Base-by-base conservation (phyloP, 2,888 invertebrate species). In the Latrodectus elegans region DNA sequence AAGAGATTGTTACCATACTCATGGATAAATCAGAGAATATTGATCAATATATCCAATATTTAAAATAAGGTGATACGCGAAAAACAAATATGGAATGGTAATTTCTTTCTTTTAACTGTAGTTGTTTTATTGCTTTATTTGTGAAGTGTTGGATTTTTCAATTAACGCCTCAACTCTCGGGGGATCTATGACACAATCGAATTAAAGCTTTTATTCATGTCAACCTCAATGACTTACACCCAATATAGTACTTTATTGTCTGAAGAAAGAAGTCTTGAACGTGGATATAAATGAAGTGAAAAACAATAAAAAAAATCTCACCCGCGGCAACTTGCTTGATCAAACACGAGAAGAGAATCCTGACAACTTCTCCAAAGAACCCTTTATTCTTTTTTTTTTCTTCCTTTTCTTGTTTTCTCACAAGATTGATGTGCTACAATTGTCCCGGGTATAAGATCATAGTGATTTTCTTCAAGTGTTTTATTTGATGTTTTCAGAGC, bases 381-480 rank as follows among this genome's bases (percentile, higher is more conserved):
- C 38, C 38, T 38, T 38, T 60, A 15, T n/a, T 60, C 60, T 60
- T 60, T 60, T n/a, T 60, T n/a, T 60, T 0, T 11, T 8, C 60
- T 11, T 11, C n/a, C 60, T 11, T n/a, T 60, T 60, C n/a, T 60
- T 60, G 60, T 60, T 60, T 60, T 60, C 60, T 60, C n/a, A 60
- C 60, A 60, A 60, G 60, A 60, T 60, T 60, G 60, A 60, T 60
- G 60, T 60, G 60, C 60, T 60, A 60, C 60, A n/a, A 60, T 60
- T 60, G 60, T 60, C n/a, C 60, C 10, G 6, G 60, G 60, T 60
- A 60, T 38, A 60, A 60, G 60, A 60, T 60, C 60, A 60, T 15
- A 60, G 60, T 60, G 60, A 60, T 60, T 60, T 60, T 60, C 60
- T 60, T 60, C 14, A 60, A 60, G 60, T 15, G 60, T n/a, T 60